Evolutionary conservation across 1,140 invertebrate genomes (phyloP).

Genomic region (Listronotus oregonensis): DNA sequence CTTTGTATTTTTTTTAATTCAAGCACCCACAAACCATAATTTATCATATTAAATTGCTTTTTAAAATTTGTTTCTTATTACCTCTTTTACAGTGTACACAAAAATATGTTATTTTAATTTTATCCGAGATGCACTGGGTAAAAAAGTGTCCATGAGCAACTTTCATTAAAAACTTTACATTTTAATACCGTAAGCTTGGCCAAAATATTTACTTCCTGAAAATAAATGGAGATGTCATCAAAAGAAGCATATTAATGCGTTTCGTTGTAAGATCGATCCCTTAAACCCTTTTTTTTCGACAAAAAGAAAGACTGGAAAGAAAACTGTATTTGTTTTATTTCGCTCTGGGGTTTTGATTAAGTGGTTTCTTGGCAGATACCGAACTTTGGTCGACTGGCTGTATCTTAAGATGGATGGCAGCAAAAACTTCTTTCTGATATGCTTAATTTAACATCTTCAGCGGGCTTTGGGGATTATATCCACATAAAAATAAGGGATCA

Average conservation of each 20-base stretch:
- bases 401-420: conserved; percentile 30
- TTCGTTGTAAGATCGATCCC: background rate
- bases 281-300: conserved; percentile 21
- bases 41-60: too few relatives aligned
- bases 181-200: too few relatives aligned
- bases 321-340: conserved; percentile 47
- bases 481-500: too few relatives aligned
- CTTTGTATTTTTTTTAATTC: too few relatives aligned
- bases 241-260: conserved; percentile 19
- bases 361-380: conserved; percentile 41
- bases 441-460: conserved; percentile 43
- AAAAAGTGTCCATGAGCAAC: too few relatives aligned
- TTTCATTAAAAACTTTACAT: too few relatives aligned
- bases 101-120: too few relatives aligned
- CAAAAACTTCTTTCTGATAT: conserved; percentile 32
- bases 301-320: conserved; percentile 34
- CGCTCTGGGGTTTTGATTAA: conserved; percentile 44
- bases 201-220: conserved; percentile 4
- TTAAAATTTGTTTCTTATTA: too few relatives aligned
- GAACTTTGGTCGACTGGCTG: conserved; percentile 37
- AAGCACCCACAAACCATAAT: too few relatives aligned
- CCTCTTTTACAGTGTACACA: too few relatives aligned
- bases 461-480: too few relatives aligned
- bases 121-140: too few relatives aligned
- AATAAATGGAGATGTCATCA: conserved; percentile 9